Conservation (phyloP, 2,113 vertebrate species). For the Chloropsis cyanopogon region DNA sequence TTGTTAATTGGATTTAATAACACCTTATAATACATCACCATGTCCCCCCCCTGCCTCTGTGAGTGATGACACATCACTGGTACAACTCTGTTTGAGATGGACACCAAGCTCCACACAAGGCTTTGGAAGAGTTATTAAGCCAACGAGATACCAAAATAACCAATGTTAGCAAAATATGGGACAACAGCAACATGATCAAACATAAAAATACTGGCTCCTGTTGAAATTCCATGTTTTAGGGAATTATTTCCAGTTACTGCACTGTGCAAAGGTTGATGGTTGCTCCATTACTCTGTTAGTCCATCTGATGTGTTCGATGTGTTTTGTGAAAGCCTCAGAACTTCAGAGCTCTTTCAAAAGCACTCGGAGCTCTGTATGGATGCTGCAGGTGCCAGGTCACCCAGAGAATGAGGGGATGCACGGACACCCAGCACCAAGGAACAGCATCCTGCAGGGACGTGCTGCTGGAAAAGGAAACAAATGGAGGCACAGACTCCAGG, state of each 20-base stretch:
- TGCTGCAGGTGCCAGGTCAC: not conserved
- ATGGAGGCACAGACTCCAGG: not conserved
- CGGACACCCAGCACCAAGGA: not conserved
- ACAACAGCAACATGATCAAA: not conserved
- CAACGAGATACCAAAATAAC: not conserved
- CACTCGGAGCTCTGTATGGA: accelerated
- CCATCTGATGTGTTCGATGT: accelerated
- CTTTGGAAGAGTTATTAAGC: not conserved
- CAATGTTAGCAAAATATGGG: not conserved
- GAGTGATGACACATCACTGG: not conserved
- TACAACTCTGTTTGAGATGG: not conserved
- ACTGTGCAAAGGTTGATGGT: not conserved
- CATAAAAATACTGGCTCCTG: not conserved
- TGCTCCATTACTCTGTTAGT: not conserved
- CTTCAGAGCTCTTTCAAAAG: not conserved
- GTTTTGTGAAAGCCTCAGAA: not conserved
- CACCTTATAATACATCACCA: not conserved
- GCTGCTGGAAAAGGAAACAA: not conserved
- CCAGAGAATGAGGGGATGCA: not conserved
- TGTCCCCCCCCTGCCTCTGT: not conserved
- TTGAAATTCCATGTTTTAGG: not conserved
- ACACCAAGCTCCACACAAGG: not conserved
- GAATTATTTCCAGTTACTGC: not conserved
- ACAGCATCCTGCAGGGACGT: not conserved
- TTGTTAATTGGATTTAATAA: not conserved